A percentile compares a stretch with the other conserved stretches of the same genome.
These are phyloP conservation scores for Onychostruthus taczanowskii DNA, from an alignment of 2,113 vertebrate species.

Conservation along the genomic window DNA sequence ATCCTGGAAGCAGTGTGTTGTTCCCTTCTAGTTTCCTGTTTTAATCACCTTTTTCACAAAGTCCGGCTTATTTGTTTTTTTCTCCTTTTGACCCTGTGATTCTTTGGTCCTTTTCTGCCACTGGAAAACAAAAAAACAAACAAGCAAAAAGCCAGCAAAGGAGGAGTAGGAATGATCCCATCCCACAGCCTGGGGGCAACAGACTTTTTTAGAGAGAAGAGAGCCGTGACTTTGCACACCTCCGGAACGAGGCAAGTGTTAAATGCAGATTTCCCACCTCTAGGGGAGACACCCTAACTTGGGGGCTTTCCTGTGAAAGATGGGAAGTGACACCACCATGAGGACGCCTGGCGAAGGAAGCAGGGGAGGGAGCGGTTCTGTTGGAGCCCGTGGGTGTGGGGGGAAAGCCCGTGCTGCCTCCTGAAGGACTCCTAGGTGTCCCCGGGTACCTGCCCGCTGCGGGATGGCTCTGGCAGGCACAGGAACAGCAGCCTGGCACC, in stretches of 20 bases:
- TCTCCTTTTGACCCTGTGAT: not conserved
- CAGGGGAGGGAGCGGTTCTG: not conserved
- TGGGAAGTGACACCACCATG: slow-evolving; percentile 29
- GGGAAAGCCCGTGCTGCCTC: not conserved
- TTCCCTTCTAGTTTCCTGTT: not conserved
- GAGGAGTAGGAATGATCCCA: not conserved
- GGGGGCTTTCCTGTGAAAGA: not conserved
- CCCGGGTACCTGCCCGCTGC: not conserved
- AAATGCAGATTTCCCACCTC: not conserved
- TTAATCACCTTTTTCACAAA: not conserved
- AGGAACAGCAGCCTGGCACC: not conserved
- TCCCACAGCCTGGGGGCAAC: not conserved
- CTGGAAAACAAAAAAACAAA: not conserved
- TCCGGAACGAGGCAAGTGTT: not conserved
- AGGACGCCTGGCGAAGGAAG: not conserved
- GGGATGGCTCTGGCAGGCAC: not conserved
- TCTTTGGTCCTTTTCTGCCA: not conserved
- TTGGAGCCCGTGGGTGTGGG: accelerated
- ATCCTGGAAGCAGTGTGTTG: not conserved
- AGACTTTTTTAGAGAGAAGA: not conserved
- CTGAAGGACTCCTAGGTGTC: accelerated
- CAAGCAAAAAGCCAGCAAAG: not conserved
- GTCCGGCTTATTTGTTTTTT: not conserved
- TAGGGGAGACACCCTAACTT: not conserved
- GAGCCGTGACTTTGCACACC: not conserved